Evolutionary conservation across 2,113 vertebrate species (phyloP).

Genomic region (Pelecanoides urinatrix): DNA sequence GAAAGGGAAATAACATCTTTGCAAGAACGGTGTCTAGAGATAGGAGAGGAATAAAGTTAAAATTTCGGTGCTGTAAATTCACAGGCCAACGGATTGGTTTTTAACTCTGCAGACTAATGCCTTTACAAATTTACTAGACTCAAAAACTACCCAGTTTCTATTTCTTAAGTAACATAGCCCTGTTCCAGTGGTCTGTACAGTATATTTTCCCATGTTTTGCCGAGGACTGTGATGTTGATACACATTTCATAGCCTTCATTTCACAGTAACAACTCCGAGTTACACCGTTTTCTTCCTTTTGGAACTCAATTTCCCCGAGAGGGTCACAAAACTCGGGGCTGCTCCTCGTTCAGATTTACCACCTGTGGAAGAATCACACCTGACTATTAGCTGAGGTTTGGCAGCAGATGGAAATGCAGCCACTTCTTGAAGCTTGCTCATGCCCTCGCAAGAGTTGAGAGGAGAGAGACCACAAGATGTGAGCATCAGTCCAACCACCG

Average conservation of each 20-base stretch:
- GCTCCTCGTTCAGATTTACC: neutral
- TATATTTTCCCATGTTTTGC: neutral
- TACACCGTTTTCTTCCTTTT: rapidly evolving
- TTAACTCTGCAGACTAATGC: neutral
- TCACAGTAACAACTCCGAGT: neutral
- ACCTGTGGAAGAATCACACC: neutral
- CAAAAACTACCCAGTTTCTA: neutral
- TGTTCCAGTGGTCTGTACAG: rapidly evolving
- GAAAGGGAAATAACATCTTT: neutral
- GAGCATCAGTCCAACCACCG: neutral
- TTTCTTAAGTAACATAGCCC: neutral
- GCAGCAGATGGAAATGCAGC: neutral
- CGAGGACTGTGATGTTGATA: neutral
- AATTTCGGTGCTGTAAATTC: neutral
- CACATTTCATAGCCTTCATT: neutral
- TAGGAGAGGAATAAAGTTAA: neutral
- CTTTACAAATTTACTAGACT: neutral
- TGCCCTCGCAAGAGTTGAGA: neutral
- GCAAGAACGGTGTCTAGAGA: neutral
- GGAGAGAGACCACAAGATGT: neutral
- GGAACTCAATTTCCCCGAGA: neutral
- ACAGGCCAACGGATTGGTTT: neutral
- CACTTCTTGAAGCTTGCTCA: rapidly evolving
- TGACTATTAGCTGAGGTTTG: neutral
- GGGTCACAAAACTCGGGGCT: neutral